phyloP scores from a whole-genome alignment of 2,113 vertebrate genomes.

The Myanophis thanlyinensis region DNA sequence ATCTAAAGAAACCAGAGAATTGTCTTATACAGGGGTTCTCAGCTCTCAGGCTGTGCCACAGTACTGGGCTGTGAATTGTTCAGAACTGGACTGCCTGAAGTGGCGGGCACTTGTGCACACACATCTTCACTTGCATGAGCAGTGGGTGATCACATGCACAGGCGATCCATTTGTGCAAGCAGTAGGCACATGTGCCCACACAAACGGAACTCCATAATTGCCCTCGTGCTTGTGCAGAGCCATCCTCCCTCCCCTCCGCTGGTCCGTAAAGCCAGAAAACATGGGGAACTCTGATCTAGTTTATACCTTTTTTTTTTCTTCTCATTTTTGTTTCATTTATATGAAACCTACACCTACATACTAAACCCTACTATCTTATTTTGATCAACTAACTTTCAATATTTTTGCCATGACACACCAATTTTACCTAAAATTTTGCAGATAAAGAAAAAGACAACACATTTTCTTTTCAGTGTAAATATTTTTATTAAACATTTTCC shows the following conservation, averaged over 20 bases:
- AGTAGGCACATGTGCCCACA: background rate
- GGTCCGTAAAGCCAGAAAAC: too few relatives aligned
- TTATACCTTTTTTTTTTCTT: background rate
- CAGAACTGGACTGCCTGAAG: too few relatives aligned
- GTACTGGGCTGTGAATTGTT: too few relatives aligned
- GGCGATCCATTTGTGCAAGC: rapidly evolving
- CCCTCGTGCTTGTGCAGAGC: background rate
- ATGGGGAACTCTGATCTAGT: too few relatives aligned
- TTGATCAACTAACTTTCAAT: background rate
- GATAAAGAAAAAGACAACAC: background rate
- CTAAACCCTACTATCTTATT: background rate
- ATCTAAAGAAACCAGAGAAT: background rate
- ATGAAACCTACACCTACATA: background rate
- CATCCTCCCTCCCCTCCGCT: too few relatives aligned
- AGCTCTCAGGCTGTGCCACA: background rate
- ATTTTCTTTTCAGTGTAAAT: too few relatives aligned
- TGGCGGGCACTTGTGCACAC: too few relatives aligned
- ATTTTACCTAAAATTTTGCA: background rate
- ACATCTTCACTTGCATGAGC: background rate
- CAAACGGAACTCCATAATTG: background rate
- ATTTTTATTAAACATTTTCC: too few relatives aligned
- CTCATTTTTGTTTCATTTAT: background rate
- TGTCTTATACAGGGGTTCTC: background rate
- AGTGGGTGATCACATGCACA: rapidly evolving
- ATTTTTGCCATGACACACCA: background rate